Conservation (phyloP, 2,797 vertebrate species). For the Gorsachius magnificus region DNA sequence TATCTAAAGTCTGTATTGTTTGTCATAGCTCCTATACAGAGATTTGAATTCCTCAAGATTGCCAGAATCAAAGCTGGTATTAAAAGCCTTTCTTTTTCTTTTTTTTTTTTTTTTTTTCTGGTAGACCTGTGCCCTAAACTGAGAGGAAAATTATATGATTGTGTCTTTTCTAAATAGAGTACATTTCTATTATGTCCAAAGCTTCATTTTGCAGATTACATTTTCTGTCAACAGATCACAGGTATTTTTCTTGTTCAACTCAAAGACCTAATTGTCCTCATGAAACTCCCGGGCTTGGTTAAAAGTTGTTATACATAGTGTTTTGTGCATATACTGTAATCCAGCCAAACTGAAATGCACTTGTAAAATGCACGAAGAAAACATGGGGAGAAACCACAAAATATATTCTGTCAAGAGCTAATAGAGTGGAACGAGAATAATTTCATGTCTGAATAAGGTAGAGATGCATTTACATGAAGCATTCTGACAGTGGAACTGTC, state of each 20-base stretch:
- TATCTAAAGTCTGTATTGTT: neutral
- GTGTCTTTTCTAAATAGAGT: neutral
- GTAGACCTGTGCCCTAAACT: neutral
- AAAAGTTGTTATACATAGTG: fast-evolving
- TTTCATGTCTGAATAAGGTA: neutral
- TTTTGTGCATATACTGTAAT: neutral
- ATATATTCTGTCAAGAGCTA: neutral
- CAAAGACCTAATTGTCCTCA: neutral
- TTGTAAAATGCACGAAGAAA: neutral
- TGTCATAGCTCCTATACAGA: neutral
- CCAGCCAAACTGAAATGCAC: neutral
- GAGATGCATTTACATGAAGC: neutral
- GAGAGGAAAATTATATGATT: neutral
- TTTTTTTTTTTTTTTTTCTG: neutral
- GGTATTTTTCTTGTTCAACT: neutral
- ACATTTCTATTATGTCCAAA: neutral
- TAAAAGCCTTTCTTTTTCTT: neutral
- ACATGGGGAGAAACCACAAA: neutral
- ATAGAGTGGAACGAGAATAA: neutral
- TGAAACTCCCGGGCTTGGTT: neutral
- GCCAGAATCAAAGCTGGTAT: neutral
- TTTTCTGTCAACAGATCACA: neutral
- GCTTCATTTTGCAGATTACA: neutral
- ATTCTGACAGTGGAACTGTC: neutral
- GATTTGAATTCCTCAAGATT: neutral